Evolutionary conservation across 2,797 vertebrate species (phyloP), one percentile per base, ranked within the genome.

Genomic region (Cirrhinus mrigala): DNA sequence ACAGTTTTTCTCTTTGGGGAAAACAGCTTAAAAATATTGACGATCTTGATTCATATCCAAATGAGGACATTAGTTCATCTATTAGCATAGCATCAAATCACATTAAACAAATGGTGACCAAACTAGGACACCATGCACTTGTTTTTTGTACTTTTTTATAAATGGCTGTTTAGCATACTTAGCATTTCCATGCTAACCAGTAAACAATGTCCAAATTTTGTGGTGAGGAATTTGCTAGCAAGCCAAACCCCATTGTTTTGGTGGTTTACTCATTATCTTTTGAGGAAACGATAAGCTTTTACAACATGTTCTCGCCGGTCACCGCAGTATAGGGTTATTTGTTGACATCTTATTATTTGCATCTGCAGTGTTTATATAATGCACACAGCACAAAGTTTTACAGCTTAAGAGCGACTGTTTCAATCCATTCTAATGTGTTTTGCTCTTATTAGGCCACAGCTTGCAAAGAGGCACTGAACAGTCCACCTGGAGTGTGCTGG

Each of bases 371-470:
- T 20, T 24, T 60, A 46, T 71, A 64, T 52, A 74, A 60, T 6
- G 40, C 29, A 37, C 58, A 84, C 14, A 27, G 3, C 8, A 58
- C 15, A 27, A 78, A 1, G 56, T 78, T 78, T 44, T 60, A 48
- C 44, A n/a, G 24, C 27, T 56, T 76, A n/a, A 77, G 52, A n/a
- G 20, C 74, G n/a, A 58, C 29, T 24, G 12, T 77, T 77, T 56
- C 74, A 58, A 15, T 77, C n/a, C 18, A 80, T 80, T 68, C 48
- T 80, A 27, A 52, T 29, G 24, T 33, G 24, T 48, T 66, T 79
- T 66, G 16, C 6, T 33, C 44, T 66, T 29, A 79, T 79, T 33
- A 79, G 78, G 18, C 44, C 78, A 79, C 58, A 79, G 78, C 44
- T 66, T 48, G 27, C 24, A 79, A 46, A 78, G 22, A 60, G 40